Conservation (phyloP, 92 coral and sea anemone species). For the Umimayanthus chanpuru region DNA sequence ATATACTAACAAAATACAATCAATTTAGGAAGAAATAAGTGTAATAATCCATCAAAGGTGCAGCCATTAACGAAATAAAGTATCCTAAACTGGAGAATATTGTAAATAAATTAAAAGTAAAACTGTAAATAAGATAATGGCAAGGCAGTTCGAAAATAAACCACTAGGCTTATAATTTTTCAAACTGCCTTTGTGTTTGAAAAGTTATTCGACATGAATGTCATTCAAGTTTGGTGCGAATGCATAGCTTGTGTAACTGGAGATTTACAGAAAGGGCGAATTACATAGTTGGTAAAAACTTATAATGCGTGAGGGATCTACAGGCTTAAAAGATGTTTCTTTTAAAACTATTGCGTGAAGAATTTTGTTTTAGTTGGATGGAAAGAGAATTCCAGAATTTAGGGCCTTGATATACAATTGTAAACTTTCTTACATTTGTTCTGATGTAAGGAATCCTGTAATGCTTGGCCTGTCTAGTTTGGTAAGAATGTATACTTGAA, state of each 20-base stretch:
- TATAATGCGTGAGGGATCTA: slow-evolving; percentile 14
- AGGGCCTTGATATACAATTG: no score
- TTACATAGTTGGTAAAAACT: slow-evolving; percentile 14
- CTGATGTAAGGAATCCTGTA: no score
- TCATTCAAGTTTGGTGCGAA: slow-evolving; percentile 29
- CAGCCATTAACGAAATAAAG: not conserved
- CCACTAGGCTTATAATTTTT: slow-evolving; percentile 29
- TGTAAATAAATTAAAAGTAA: slow-evolving; percentile 16
- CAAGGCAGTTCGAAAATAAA: slow-evolving; percentile 30
- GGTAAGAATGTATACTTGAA: no score
- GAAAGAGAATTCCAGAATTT: slow-evolving; percentile 25
- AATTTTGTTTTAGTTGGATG: slow-evolving; percentile 23
- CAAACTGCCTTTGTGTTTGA: slow-evolving; percentile 31
- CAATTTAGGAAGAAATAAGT: no score
- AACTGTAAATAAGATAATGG: slow-evolving; percentile 19
- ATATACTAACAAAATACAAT: no score
- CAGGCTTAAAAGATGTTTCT: slow-evolving; percentile 26
- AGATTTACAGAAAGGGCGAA: slow-evolving; percentile 27
- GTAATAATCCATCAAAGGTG: not conserved
- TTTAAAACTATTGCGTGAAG: slow-evolving; percentile 23
- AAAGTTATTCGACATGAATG: slow-evolving; percentile 25
- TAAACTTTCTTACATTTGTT: no score
- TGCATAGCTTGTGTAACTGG: slow-evolving; percentile 21
- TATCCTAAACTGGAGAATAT: not conserved
- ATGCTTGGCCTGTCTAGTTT: no score